Conservation (phyloP, 2,888 invertebrate genomes). For the Liodrosophila aerea region DNA sequence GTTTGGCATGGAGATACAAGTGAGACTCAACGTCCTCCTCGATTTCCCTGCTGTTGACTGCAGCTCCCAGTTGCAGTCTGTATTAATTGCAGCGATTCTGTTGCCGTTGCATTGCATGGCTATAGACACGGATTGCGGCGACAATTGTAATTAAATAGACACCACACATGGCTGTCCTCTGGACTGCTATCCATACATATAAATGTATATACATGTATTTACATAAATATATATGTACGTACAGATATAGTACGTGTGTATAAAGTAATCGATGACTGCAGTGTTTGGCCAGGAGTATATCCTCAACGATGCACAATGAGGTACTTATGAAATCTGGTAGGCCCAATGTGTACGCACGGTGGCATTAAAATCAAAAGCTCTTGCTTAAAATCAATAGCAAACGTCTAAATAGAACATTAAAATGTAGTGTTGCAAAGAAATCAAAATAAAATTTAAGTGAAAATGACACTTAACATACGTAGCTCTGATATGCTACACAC, state of each 20-base stretch:
- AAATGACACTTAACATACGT: too few species aligned
- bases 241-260: too few species aligned
- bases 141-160: constrained; percentile 81
- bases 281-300: constrained; percentile 9
- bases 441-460: too few species aligned
- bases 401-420: too few species aligned
- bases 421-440: too few species aligned
- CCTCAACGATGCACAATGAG: constrained; percentile 27
- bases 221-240: too few species aligned
- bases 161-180: constrained; percentile 61
- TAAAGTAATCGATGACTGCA: constrained; percentile 15
- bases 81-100: constrained; percentile 59
- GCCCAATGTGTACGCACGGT: constrained; percentile 16
- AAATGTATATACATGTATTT: too few species aligned
- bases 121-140: constrained; percentile 78
- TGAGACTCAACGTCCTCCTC: constrained; percentile 11
- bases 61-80: constrained; percentile 25
- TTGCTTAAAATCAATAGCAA: too few species aligned
- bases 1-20: constrained; percentile 22
- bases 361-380: constrained; percentile 1
- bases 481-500: too few species aligned
- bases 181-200: neutral
- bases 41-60: constrained; percentile 19
- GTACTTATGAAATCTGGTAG: constrained; percentile 25
- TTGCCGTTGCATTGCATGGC: constrained; percentile 28